A percentile compares a stretch with the other conserved stretches of the same genome.
Conservation (phyloP, 2,797 vertebrate species). For the Pempheris klunzingeri region DNA sequence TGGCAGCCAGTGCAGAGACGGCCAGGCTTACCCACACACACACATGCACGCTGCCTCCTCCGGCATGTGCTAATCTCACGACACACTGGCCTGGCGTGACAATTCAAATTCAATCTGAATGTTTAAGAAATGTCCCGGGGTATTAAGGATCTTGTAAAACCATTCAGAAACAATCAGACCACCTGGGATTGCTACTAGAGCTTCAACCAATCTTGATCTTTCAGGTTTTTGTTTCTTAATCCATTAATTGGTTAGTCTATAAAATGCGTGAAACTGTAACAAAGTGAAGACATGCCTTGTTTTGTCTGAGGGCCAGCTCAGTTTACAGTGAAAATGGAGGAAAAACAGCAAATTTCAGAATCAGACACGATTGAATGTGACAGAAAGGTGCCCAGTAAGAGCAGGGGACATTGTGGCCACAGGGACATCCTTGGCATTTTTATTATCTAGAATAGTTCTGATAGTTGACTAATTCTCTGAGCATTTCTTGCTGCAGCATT, state of each 20-base stretch:
- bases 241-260: background rate
- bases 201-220: too few species aligned
- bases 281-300: too few species aligned
- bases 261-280: background rate
- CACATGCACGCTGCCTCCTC: slow-evolving; percentile 27
- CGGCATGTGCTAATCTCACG: slow-evolving; percentile 62
- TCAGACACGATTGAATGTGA: background rate
- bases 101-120: slow-evolving; percentile 35
- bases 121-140: slow-evolving; percentile 32
- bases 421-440: background rate
- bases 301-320: background rate
- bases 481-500: slow-evolving; percentile 2
- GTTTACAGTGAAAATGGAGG: background rate
- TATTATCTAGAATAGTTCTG: background rate
- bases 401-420: background rate
- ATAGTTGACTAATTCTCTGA: background rate
- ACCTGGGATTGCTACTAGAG: background rate
- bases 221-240: too few species aligned
- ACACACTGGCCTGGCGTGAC: slow-evolving; percentile 62
- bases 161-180: background rate
- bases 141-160: slow-evolving; percentile 27
- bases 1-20: slow-evolving; percentile 63
- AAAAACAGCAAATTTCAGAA: background rate
- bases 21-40: slow-evolving; percentile 55
- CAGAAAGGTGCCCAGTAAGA: background rate